These are phyloP conservation scores for Takifugu ocellatus DNA, from an alignment of 2,797 vertebrate genomes.

Conservation along the genomic window DNA sequence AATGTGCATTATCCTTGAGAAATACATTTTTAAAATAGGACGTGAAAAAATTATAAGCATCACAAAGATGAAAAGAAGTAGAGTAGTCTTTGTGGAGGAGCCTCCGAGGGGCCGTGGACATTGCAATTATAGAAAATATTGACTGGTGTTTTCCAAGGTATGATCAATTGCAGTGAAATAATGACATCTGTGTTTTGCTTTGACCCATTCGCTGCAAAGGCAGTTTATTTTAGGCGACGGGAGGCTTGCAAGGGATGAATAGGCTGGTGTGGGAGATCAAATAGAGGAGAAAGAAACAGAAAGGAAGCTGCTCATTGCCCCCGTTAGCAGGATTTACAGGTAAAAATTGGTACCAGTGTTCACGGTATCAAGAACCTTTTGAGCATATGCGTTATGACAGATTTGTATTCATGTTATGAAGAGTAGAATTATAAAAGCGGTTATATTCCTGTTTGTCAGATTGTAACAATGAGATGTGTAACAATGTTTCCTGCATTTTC, in stretches of 20 bases:
- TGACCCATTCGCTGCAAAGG: constrained; percentile 79
- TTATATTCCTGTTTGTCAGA: too few species aligned
- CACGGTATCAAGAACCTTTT: too few species aligned
- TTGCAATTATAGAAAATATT: constrained; percentile 83
- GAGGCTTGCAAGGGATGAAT: constrained; percentile 73
- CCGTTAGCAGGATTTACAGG: constrained; percentile 1
- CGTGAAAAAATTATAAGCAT: constrained; percentile 52
- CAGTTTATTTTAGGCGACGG: constrained; percentile 84
- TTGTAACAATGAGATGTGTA: too few species aligned
- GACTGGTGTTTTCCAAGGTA: constrained; percentile 81
- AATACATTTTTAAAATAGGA: constrained; percentile 30
- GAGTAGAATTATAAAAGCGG: too few species aligned
- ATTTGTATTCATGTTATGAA: too few species aligned
- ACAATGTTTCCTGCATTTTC: too few species aligned
- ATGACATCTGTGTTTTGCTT: constrained; percentile 83
- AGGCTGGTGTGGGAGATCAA: constrained; percentile 67
- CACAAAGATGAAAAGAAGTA: constrained; percentile 43
- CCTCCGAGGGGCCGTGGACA: constrained; percentile 67
- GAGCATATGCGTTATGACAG: too few species aligned
- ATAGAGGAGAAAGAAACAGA: constrained; percentile 41
- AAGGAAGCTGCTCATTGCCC: constrained; percentile 53
- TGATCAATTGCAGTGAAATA: constrained; percentile 83
- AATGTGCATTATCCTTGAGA: constrained; percentile 24
- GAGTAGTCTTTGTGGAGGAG: constrained; percentile 57
- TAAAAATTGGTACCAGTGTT: neutral